These are phyloP conservation scores for Phyllotis vaccarum DNA, from an alignment of 2,797 vertebrate species.

Conservation along the genomic window DNA sequence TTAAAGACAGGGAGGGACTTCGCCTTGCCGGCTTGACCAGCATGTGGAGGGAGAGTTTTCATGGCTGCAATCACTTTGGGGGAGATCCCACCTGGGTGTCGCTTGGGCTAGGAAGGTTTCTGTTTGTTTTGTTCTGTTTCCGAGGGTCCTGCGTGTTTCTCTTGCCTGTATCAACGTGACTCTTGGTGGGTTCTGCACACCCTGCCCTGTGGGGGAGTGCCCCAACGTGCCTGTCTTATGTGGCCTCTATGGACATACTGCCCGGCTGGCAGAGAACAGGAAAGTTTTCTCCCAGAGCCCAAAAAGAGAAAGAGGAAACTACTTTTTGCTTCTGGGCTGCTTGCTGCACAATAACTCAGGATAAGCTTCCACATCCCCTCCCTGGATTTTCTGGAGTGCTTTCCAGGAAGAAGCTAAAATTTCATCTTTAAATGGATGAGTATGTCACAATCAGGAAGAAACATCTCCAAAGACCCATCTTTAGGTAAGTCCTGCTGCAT, in stretches of 20 bases:
- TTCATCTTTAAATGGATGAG: slow-evolving; percentile 94
- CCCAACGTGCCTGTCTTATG: slow-evolving; percentile 87
- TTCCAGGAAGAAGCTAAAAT: slow-evolving; percentile 88
- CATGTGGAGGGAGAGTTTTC: slow-evolving; percentile 86
- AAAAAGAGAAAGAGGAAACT: slow-evolving; percentile 86
- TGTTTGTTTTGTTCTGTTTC: slow-evolving; percentile 82
- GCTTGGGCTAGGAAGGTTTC: slow-evolving; percentile 85
- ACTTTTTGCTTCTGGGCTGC: slow-evolving; percentile 83
- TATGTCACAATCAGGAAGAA: slow-evolving; percentile 94
- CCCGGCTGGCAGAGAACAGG: slow-evolving; percentile 90
- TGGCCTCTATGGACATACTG: slow-evolving; percentile 93
- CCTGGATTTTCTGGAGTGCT: slow-evolving; percentile 84
- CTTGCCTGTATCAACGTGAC: slow-evolving; percentile 81
- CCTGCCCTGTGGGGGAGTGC: slow-evolving; percentile 86
- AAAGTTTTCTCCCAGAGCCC: slow-evolving; percentile 88
- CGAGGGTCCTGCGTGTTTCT: slow-evolving; percentile 80
- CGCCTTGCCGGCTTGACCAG: slow-evolving; percentile 87
- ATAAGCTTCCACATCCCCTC: slow-evolving; percentile 85
- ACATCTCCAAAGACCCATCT: slow-evolving; percentile 94
- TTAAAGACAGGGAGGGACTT: slow-evolving; percentile 86
- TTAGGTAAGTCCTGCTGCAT: slow-evolving; percentile 91
- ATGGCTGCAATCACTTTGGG: slow-evolving; percentile 87
- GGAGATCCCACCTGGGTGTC: slow-evolving; percentile 86
- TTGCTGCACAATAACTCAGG: slow-evolving; percentile 89
- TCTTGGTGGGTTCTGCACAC: slow-evolving; percentile 85